Evolutionary conservation across 2,888 invertebrate genomes (phyloP).

Genomic region (Dicranocentrus wangi): DNA sequence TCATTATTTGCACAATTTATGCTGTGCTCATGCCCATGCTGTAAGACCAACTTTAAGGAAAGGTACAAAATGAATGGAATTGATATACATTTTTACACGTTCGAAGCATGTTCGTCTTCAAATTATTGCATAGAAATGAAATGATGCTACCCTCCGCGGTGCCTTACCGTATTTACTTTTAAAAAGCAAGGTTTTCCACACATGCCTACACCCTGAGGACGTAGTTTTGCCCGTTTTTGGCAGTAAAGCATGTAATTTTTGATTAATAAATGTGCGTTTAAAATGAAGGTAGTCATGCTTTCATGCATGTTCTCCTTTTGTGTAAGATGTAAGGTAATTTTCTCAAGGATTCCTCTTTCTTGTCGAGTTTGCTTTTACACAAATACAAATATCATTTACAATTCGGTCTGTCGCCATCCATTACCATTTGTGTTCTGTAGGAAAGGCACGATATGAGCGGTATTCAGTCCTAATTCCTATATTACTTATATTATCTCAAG

Average conservation of each 20-base stretch:
- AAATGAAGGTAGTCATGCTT: slow-evolving; percentile 24
- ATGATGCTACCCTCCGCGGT: too few species aligned
- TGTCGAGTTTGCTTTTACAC: slow-evolving; percentile 4
- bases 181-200: slow-evolving; percentile 24
- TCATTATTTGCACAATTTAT: slow-evolving; percentile 37
- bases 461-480: background rate
- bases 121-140: too few species aligned
- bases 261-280: slow-evolving; percentile 27
- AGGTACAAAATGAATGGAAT: too few species aligned
- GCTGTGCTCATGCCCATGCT: slow-evolving; percentile 20
- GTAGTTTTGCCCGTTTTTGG: slow-evolving; percentile 34
- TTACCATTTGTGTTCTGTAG: slow-evolving; percentile 38
- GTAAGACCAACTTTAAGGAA: background rate
- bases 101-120: too few species aligned
- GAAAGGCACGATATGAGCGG: background rate
- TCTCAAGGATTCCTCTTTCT: slow-evolving; percentile 26
- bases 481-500: too few species aligned
- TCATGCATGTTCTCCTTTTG: slow-evolving; percentile 16
- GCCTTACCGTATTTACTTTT: too few species aligned
- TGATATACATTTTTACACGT: too few species aligned
- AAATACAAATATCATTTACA: slow-evolving; percentile 47
- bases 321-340: background rate
- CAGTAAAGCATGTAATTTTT: slow-evolving; percentile 51
- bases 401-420: slow-evolving; percentile 46
- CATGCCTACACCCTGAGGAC: too few species aligned